Conservation (phyloP, 2,113 vertebrate species). For the Cettia cetti region DNA sequence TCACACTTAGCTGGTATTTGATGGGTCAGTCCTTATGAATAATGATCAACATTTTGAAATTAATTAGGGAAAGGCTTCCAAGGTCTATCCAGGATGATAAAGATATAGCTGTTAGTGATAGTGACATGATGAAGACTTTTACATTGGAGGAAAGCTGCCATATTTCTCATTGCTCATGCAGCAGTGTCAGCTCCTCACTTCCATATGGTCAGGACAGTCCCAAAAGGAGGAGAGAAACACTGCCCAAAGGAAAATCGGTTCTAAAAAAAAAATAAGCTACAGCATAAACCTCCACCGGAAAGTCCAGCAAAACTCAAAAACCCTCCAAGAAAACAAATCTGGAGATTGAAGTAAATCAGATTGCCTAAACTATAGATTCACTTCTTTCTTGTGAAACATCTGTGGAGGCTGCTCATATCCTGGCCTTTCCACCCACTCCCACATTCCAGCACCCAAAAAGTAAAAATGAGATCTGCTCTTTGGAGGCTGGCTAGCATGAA, state of each 20-base stretch:
- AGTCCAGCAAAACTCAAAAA: neutral
- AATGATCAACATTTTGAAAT: neutral
- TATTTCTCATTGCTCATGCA: neutral
- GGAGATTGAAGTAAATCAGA: neutral
- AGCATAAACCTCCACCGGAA: neutral
- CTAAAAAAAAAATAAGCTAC: neutral
- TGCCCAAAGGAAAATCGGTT: neutral
- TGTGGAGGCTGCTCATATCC: conserved; percentile 45
- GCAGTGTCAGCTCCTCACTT: neutral
- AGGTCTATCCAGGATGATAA: neutral
- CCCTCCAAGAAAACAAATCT: conserved; percentile 3
- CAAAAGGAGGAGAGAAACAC: neutral
- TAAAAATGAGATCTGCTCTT: conserved; percentile 23
- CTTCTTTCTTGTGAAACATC: conserved; percentile 54
- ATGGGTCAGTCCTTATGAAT: neutral
- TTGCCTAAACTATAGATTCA: conserved; percentile 1
- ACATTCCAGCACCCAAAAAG: conserved; percentile 57
- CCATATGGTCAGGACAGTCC: neutral
- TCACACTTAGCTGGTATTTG: neutral
- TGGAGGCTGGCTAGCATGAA: conserved; percentile 9
- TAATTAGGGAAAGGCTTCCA: neutral
- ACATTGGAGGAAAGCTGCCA: neutral
- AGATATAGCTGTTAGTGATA: neutral
- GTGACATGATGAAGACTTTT: neutral
- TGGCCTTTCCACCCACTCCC: conserved; percentile 57